Percentiles rank a stretch among this genome's conserved stretches.
These are phyloP conservation scores for Mastigias papua DNA, from an alignment of 30 jellyfish, hydroid and myxozoan genomes.

Conservation along the genomic window DNA sequence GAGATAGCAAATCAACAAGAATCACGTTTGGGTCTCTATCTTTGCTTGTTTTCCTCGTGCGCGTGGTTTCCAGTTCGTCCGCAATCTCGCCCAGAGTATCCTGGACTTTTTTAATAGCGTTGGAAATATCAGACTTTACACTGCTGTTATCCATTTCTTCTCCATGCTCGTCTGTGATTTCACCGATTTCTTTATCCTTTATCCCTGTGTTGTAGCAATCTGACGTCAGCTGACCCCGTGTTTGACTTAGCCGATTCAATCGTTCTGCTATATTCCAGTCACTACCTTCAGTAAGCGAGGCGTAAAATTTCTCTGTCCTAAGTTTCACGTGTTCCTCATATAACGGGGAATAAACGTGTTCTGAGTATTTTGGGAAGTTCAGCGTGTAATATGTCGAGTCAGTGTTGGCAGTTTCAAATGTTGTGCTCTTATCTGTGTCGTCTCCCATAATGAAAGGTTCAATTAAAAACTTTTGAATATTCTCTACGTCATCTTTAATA, in stretches of 20 bases:
- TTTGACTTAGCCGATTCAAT: slow-evolving; percentile 57
- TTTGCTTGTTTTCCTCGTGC: slow-evolving; percentile 55
- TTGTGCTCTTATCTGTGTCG: slow-evolving; percentile 16
- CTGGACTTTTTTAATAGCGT: slow-evolving; percentile 79
- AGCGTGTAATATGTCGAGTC: slow-evolving; percentile 68
- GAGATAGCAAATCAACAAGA: slow-evolving; percentile 75
- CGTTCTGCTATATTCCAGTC: slow-evolving; percentile 57
- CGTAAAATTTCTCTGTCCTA: not conserved
- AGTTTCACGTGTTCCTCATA: slow-evolving; percentile 43
- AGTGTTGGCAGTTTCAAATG: slow-evolving; percentile 9
- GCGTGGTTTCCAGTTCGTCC: slow-evolving; percentile 68
- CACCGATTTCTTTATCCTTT: slow-evolving; percentile 24
- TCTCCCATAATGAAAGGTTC: slow-evolving; percentile 65
- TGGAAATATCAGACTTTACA: slow-evolving; percentile 34
- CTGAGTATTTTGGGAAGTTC: slow-evolving; percentile 69
- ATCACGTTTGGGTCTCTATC: slow-evolving; percentile 86
- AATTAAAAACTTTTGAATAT: slow-evolving; percentile 32
- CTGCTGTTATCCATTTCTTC: slow-evolving; percentile 31
- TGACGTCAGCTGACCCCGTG: slow-evolving; percentile 55
- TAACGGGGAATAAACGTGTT: slow-evolving; percentile 69
- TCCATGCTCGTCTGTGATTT: slow-evolving; percentile 11
- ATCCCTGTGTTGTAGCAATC: slow-evolving; percentile 2
- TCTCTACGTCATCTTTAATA: slow-evolving; percentile 68
- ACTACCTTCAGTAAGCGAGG: slow-evolving; percentile 7
- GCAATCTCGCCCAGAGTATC: slow-evolving; percentile 88